phyloP scores from a whole-genome alignment of 1,140 invertebrate species.

The Drosophila nebulosa region DNA sequence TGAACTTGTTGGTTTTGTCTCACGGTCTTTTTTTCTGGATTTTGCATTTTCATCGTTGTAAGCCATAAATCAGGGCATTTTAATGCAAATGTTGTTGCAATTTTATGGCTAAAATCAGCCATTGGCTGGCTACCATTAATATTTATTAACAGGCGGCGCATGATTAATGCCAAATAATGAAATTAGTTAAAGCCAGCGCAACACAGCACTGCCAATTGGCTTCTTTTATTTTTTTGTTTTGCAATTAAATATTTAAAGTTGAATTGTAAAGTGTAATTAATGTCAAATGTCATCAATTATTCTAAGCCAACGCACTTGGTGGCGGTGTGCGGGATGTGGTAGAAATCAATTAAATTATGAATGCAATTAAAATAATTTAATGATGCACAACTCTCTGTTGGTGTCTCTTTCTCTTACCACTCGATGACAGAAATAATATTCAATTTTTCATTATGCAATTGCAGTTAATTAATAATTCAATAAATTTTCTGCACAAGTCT shows the following conservation, averaged over 20 bases:
- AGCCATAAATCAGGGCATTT: constrained; percentile 64
- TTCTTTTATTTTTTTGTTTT: too few relatives aligned
- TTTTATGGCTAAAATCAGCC: constrained; percentile 73
- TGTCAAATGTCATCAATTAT: constrained; percentile 72
- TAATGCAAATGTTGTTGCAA: constrained; percentile 68
- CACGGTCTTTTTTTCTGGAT: constrained; percentile 1
- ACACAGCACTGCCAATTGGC: constrained; percentile 16
- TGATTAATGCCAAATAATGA: constrained; percentile 71
- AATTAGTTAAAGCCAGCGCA: constrained; percentile 59
- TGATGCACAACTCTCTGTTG: constrained; percentile 26
- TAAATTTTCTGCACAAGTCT: constrained; percentile 48
- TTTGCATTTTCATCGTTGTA: background rate
- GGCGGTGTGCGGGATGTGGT: background rate
- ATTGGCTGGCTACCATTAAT: constrained; percentile 57
- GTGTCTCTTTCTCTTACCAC: constrained; percentile 1
- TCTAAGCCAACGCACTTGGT: constrained; percentile 54
- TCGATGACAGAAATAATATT: constrained; percentile 70
- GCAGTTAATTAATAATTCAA: constrained; percentile 77
- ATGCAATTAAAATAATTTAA: constrained; percentile 78
- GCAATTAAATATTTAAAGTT: constrained; percentile 61
- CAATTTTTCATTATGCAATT: constrained; percentile 64
- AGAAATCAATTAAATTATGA: constrained; percentile 76
- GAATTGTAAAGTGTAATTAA: constrained; percentile 60
- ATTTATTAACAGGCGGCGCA: constrained; percentile 74
- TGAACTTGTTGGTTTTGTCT: constrained; percentile 48